These are phyloP conservation scores for Tachyglossus aculeatus DNA, from an alignment of 2,797 vertebrate species.

Conservation along the genomic window DNA sequence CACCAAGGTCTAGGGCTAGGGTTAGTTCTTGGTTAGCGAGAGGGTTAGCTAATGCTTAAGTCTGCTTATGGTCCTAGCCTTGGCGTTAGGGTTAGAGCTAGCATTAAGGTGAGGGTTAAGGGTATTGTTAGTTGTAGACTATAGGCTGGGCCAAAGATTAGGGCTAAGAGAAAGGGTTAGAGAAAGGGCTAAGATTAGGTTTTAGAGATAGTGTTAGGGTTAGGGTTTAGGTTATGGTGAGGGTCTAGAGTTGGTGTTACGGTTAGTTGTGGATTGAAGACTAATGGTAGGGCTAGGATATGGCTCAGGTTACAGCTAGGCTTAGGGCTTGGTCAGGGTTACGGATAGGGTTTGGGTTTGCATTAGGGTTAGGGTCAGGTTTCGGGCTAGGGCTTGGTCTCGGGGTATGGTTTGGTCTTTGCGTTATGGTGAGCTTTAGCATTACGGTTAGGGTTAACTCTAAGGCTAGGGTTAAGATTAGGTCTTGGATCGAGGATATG, in stretches of 20 bases:
- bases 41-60: too few species aligned
- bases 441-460: constrained; percentile 17
- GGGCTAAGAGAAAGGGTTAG: constrained; percentile 1
- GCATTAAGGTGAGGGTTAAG: too few species aligned
- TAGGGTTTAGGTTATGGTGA: constrained; percentile 36
- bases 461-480: constrained; percentile 12
- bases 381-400: constrained; percentile 34
- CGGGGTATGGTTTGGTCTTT: constrained; percentile 26
- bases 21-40: too few species aligned
- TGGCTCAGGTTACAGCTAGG: constrained; percentile 25
- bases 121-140: too few species aligned
- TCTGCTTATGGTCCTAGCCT: too few species aligned
- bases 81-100: too few species aligned
- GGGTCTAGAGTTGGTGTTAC: constrained; percentile 22
- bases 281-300: constrained; percentile 16
- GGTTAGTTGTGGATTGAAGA: constrained; percentile 26
- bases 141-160: constrained; percentile 26
- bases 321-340: constrained; percentile 26
- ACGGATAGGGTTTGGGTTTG: constrained; percentile 37
- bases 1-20: too few species aligned
- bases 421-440: constrained; percentile 16
- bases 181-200: constrained; percentile 32
- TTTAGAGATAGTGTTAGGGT: constrained; percentile 32
- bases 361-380: constrained; percentile 29
- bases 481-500: too few species aligned